These are phyloP conservation scores for Alloscopus bannaensis DNA, from an alignment of 2,888 invertebrate genomes.

Conservation along the genomic window DNA sequence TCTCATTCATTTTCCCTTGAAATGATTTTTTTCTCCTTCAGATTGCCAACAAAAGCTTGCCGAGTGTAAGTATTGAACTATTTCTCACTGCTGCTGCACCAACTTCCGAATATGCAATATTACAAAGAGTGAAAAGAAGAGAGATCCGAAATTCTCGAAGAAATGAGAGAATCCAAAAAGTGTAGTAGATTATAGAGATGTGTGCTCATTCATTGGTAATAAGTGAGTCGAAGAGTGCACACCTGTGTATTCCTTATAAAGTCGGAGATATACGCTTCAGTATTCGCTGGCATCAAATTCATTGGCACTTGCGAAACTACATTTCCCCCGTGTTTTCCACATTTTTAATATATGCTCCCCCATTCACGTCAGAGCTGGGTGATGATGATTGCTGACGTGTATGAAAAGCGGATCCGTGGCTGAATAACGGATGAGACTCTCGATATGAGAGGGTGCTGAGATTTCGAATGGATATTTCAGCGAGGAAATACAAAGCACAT, in stretches of 20 bases:
- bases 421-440: no score
- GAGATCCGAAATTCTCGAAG: neutral
- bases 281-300: neutral
- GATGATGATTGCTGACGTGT: slow-evolving; percentile 20
- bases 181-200: no score
- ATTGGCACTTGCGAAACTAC: neutral
- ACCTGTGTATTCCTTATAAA: neutral
- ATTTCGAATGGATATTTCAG: no score
- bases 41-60: neutral
- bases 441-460: no score
- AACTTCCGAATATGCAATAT: no score
- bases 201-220: neutral
- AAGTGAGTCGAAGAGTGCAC: no score
- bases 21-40: neutral
- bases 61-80: slow-evolving; percentile 18
- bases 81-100: neutral
- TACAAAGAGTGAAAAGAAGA: neutral
- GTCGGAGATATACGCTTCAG: neutral
- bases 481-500: no score
- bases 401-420: neutral
- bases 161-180: neutral
- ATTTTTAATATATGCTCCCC: neutral
- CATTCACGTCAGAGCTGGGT: neutral
- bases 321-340: neutral
- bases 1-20: neutral